Evolutionary conservation across 2,888 invertebrate species (phyloP), one percentile per base, ranked within the genome.

Genomic region (Therioaphis trifolii): DNA sequence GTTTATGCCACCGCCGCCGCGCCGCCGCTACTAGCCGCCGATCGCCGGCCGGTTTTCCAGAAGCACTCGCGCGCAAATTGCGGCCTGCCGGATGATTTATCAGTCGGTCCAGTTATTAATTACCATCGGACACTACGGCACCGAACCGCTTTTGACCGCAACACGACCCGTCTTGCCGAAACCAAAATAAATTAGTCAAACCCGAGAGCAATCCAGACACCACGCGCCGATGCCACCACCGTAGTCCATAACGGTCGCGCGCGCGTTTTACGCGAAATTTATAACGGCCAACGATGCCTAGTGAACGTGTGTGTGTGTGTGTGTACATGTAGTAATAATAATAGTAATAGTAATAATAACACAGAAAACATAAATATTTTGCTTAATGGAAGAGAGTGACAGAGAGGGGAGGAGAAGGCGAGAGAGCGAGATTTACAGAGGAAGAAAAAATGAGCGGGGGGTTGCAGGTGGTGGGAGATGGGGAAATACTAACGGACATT

Each of bases 161-260:
- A 69, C 69, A 43, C 69, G 69, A 55, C 69, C 55, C 55, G 79
- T 79, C 79, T 79, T 40, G 55, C 69, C 69, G 55, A 79, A 79
- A 77, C 66, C 66, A 49, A 66, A 77, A 79, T 79, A 79, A 79
- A 79, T 79, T 69, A 79, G 55, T 79, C 66, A 24, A 77, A 35
- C 63, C 63, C 69, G 40, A 75, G 58, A 40, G 58, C 24, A 4
- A 15, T 29, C 46, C 29, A 11, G 7, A 61, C 46, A 3, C 27
- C 27, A 9, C 15, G 61, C 27, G 27, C 27, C 18, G 52, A 35
- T 35, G 35, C 29, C n/a, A 18, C 24, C 58, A n/a, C 29, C 46
- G 46, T n/a, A 14, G 35, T 21, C 52, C 4, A n/a, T 21, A 12
- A 21, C 29, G 12, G 7, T 18, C 4, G 7, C 72, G 35, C 11